phyloP scores from a whole-genome alignment of 2,113 vertebrate species.

The Plecotus auritus region DNA sequence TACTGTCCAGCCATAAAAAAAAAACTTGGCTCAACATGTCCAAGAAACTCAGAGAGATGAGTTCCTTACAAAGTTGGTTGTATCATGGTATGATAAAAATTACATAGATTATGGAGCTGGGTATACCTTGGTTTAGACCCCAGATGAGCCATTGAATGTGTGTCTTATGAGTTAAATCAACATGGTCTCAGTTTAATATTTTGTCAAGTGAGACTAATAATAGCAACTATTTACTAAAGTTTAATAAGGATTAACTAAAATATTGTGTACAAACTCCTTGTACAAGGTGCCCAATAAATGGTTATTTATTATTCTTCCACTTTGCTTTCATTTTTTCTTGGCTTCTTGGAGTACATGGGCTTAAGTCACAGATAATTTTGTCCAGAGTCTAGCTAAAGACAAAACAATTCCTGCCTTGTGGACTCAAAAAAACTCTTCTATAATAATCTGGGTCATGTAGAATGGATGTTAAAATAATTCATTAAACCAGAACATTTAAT shows the following conservation, averaged over 20 bases:
- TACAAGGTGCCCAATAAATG: neutral
- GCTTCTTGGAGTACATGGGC: neutral
- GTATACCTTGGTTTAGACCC: neutral
- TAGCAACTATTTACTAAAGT: neutral
- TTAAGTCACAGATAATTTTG: neutral
- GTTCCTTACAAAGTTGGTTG: neutral
- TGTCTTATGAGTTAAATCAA: neutral
- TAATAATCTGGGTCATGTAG: neutral
- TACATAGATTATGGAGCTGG: neutral
- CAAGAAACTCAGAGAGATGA: neutral
- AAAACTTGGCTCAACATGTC: neutral
- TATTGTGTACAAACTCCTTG: neutral
- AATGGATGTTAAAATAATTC: neutral
- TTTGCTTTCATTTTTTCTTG: neutral
- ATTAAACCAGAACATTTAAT: constrained; percentile 7
- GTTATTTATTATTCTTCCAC: neutral
- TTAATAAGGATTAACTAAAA: constrained; percentile 15
- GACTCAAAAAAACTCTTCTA: neutral
- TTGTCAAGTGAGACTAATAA: neutral
- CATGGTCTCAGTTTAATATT: neutral
- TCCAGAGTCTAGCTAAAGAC: neutral
- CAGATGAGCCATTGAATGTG: neutral
- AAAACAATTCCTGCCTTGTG: neutral
- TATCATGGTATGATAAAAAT: neutral
- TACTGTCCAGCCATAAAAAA: neutral